Evolutionary conservation across 2,113 vertebrate species (phyloP).

Genomic region (Syrrhaptes paradoxus): DNA sequence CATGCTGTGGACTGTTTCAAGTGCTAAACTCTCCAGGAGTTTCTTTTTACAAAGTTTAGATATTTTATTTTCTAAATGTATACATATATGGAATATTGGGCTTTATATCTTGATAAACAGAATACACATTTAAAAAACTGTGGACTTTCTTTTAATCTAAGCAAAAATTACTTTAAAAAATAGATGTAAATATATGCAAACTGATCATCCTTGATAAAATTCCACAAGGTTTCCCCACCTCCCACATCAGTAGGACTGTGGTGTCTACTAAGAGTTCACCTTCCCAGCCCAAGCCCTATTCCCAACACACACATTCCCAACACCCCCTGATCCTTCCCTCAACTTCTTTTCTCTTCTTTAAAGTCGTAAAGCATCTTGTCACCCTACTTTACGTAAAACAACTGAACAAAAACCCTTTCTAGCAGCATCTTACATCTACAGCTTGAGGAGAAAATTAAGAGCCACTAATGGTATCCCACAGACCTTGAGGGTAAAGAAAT

Average conservation of each 20-base stretch:
- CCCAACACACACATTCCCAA: not conserved
- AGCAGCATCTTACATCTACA: not conserved
- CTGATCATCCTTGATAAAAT: not conserved
- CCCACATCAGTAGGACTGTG: not conserved
- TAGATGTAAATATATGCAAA: not conserved
- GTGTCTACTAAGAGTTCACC: not conserved
- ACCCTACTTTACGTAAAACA: not conserved
- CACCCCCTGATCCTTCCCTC: not conserved
- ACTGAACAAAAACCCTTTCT: not conserved
- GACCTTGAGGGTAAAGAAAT: not conserved
- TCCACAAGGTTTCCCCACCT: not conserved
- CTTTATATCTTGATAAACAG: not conserved
- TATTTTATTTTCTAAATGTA: not conserved
- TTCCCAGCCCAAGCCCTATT: not conserved
- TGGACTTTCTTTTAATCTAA: not conserved
- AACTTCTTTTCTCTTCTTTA: not conserved
- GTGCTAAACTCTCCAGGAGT: not conserved
- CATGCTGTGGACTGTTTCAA: rapidly evolving
- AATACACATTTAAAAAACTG: not conserved
- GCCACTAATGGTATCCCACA: not conserved
- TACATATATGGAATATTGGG: not conserved
- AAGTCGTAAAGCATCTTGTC: not conserved
- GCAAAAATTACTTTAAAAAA: not conserved
- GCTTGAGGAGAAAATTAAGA: not conserved
- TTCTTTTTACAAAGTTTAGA: not conserved